Evolutionary conservation across 2,113 vertebrate genomes (phyloP).

Genomic region (Mystacornis crossleyi): DNA sequence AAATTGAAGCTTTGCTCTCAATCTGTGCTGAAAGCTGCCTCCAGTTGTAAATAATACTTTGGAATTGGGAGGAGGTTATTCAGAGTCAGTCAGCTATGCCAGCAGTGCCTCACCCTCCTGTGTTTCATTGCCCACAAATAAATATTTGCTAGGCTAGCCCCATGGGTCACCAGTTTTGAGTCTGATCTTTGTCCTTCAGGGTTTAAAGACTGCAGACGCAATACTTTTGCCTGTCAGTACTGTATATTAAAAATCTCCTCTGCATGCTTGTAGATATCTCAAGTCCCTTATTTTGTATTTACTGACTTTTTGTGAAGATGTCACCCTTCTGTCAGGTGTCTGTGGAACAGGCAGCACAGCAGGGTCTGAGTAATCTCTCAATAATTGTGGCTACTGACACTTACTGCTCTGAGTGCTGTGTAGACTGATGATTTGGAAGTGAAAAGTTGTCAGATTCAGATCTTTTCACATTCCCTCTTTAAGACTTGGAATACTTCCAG

Average conservation of each 20-base stretch:
- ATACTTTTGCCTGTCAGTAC: neutral
- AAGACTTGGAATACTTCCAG: neutral
- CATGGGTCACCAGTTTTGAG: neutral
- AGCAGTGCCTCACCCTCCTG: neutral
- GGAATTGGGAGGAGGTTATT: neutral
- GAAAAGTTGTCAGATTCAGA: neutral
- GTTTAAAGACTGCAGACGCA: neutral
- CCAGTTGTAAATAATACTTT: neutral
- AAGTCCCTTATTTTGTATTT: neutral
- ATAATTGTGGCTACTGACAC: neutral
- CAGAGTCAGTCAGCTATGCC: neutral
- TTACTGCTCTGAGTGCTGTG: neutral
- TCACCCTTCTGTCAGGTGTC: neutral
- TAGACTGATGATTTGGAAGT: neutral
- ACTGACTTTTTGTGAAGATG: neutral
- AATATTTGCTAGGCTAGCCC: neutral
- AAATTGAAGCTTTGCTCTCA: neutral
- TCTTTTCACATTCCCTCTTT: neutral
- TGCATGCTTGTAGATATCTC: neutral
- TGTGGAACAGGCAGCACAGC: neutral
- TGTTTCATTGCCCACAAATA: neutral
- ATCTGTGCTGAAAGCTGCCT: neutral
- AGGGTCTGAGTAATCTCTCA: neutral
- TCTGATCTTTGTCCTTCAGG: neutral
- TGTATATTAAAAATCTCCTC: neutral